Evolutionary conservation across 2,113 vertebrate genomes (phyloP).

Genomic region (Coptodon rendalli): DNA sequence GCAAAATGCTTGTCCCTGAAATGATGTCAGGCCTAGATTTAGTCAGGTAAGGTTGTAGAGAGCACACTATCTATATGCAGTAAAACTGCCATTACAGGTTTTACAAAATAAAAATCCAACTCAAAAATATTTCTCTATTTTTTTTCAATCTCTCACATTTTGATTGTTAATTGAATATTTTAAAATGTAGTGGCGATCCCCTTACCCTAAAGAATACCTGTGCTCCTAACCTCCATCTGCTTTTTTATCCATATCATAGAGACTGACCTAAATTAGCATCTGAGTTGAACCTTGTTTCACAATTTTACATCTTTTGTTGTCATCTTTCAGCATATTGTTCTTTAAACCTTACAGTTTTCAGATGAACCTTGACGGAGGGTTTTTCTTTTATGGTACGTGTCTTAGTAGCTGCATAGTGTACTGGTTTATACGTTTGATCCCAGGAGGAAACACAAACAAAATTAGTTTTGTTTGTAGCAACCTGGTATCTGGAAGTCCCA

Average conservation of each 20-base stretch:
- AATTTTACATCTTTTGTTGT: neutral
- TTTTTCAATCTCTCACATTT: neutral
- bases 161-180: neutral
- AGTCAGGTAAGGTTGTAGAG: neutral
- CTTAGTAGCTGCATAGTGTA: neutral
- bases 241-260: neutral
- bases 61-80: neutral
- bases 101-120: neutral
- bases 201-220: neutral
- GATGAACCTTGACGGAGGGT: neutral
- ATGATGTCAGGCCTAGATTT: neutral
- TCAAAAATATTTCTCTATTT: neutral
- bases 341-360: neutral
- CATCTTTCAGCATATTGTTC: neutral
- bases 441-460: neutral
- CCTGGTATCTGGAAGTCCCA: neutral
- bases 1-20: neutral
- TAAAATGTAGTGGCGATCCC: neutral
- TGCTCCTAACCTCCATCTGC: neutral
- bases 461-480: neutral
- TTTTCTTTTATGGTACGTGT: neutral
- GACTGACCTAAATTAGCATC: neutral
- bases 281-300: neutral
- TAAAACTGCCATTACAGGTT: neutral
- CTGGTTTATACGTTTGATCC: neutral